Evolutionary conservation across 1,140 invertebrate species (phyloP), one percentile per base, ranked within the genome.

Genomic region (Maniola jurtina): DNA sequence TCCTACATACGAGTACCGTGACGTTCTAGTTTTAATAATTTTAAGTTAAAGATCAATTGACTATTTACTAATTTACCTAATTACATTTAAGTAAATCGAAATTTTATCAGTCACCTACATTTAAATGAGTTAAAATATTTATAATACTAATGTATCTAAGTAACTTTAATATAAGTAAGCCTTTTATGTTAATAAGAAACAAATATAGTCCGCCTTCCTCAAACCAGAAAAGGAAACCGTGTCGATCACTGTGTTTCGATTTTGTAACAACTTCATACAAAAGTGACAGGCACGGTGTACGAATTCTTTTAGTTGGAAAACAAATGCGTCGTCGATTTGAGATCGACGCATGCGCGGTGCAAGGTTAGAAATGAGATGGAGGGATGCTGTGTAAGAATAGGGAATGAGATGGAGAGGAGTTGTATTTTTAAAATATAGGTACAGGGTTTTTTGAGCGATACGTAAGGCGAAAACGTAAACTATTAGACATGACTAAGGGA

Each of bases 311-410:
- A 40, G 38, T 63, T 65, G 54, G 55, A 67, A 66, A 70, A 64
- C 62, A 58, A 54, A 7, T 62, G 64, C 59, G 40, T 66, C 69
- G 71, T 70, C 69, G 64, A 69, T 66, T 52, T 47, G 38, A 47
- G 33, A 56, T 48, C 10, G 59, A 68, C 73, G 75, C 79, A 64
- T 65, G 79, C 79, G 79, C 75, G n/a, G 1, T 61, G 13, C 42
- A 38, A 36, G n/a, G 15, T 58, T 36, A 9, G 56, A 66, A 60
- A 57, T 61, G 67, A 64, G 71, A 72, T 64, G 64, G 67, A 73
- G 71, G 73, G 75, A 81, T 81, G 77, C 77, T 81, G 77, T 38
- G 56, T n/a, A n/a, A 9, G 72, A 63, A 72, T 36, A 73, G 25
- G 55, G 61, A 61, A 38, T 14, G 8, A 10, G 55, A n/a, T 77